These are phyloP conservation scores for Petrocephalus sullivani DNA, from an alignment of 2,797 vertebrate species.

Conservation along the genomic window DNA sequence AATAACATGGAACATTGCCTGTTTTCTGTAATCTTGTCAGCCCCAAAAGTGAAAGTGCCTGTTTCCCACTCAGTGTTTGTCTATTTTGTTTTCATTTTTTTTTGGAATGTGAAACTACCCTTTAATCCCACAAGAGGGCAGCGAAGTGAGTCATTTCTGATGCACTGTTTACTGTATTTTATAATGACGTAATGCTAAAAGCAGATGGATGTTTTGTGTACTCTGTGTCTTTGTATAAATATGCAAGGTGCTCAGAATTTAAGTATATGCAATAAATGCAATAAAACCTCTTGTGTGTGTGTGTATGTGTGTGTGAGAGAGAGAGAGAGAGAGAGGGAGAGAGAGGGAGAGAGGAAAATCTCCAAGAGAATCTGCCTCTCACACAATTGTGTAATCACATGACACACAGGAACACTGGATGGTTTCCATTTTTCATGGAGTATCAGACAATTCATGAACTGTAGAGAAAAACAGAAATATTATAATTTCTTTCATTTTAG, in stretches of 20 bases:
- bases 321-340: background rate
- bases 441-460: background rate
- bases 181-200: background rate
- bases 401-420: background rate
- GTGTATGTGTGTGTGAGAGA: background rate
- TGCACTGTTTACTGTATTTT: background rate
- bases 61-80: background rate
- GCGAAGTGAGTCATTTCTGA: background rate
- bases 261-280: background rate
- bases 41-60: background rate
- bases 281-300: background rate
- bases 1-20: background rate
- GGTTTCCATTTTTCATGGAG: background rate
- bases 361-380: background rate
- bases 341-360: background rate
- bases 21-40: background rate
- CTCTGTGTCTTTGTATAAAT: background rate
- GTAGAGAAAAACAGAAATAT: background rate
- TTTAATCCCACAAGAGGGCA: background rate
- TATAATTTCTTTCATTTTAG: background rate
- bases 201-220: background rate
- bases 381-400: background rate
- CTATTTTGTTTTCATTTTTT: background rate
- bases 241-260: background rate
- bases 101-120: background rate